Percentiles rank a stretch among this genome's conserved stretches.
phyloP scores from a whole-genome alignment of 2,888 invertebrate species.

The Philopedon plagiatum region DNA sequence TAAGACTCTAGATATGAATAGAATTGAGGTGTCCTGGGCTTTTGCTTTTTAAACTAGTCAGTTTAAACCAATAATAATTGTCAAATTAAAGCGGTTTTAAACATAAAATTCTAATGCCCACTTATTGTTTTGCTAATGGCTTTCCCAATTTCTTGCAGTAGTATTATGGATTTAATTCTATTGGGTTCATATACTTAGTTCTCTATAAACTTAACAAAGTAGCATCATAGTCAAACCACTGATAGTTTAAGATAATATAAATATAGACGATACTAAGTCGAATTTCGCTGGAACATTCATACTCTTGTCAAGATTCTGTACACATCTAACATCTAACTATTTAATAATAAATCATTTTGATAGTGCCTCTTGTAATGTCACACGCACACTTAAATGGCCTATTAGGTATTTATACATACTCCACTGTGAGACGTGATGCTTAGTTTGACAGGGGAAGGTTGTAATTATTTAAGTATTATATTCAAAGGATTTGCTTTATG shows the following conservation, averaged over 20 bases:
- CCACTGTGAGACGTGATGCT: background rate
- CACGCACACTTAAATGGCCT: background rate
- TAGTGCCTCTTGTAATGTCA: background rate
- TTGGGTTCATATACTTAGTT: no score
- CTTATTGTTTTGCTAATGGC: no score
- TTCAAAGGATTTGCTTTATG: background rate
- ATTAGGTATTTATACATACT: background rate
- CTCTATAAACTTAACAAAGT: no score
- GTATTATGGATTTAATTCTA: no score
- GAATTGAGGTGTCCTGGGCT: no score
- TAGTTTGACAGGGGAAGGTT: background rate
- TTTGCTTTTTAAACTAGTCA: no score
- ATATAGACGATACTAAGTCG: background rate
- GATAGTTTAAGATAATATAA: background rate
- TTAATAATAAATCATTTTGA: slow-evolving; percentile 11
- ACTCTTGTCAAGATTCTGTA: background rate
- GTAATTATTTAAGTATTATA: background rate
- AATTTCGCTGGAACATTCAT: background rate
- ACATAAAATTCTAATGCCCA: no score
- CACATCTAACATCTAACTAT: background rate
- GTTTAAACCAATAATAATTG: no score
- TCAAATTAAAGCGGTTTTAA: no score
- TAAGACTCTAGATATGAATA: no score
- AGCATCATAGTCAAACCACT: no score
- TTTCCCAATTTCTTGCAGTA: no score